phyloP scores from a whole-genome alignment of 2,113 vertebrate species.

The Anoplopoma fimbria region DNA sequence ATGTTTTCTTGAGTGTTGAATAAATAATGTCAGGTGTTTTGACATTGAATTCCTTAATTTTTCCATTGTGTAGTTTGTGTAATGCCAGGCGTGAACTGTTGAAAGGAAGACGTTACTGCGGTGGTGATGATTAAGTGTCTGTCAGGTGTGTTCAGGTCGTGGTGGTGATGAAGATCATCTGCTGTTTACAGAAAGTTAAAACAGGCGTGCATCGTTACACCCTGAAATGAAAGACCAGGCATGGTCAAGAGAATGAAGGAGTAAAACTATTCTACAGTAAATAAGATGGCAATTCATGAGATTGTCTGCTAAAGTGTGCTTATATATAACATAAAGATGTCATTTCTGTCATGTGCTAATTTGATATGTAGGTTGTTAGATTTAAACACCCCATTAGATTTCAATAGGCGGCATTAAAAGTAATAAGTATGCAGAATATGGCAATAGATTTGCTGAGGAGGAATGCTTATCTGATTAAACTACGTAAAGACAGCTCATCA shows the following conservation, averaged over 20 bases:
- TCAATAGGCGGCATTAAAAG: constrained; percentile 35
- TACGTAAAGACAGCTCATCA: constrained; percentile 45
- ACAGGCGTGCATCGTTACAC: background rate
- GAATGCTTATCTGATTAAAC: constrained; percentile 59
- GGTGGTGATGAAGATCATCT: background rate
- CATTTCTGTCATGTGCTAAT: constrained; percentile 25
- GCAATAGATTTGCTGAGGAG: background rate
- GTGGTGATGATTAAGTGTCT: background rate
- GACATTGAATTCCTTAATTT: background rate
- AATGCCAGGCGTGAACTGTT: background rate
- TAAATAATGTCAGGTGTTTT: background rate
- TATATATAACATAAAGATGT: background rate
- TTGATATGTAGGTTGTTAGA: background rate
- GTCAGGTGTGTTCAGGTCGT: background rate
- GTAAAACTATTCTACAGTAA: background rate
- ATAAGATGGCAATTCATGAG: background rate
- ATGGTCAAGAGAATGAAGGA: background rate
- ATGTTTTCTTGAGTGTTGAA: background rate
- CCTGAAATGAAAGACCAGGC: background rate
- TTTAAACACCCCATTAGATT: constrained; percentile 59
- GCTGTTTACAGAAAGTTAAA: background rate
- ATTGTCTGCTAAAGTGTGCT: background rate
- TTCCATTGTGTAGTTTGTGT: background rate
- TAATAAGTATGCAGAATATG: background rate
- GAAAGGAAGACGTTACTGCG: background rate